Percentiles rank a stretch among this genome's conserved stretches.
Evolutionary conservation across 2,888 invertebrate species (phyloP).

Genomic region (Ectropis crepuscularia): DNA sequence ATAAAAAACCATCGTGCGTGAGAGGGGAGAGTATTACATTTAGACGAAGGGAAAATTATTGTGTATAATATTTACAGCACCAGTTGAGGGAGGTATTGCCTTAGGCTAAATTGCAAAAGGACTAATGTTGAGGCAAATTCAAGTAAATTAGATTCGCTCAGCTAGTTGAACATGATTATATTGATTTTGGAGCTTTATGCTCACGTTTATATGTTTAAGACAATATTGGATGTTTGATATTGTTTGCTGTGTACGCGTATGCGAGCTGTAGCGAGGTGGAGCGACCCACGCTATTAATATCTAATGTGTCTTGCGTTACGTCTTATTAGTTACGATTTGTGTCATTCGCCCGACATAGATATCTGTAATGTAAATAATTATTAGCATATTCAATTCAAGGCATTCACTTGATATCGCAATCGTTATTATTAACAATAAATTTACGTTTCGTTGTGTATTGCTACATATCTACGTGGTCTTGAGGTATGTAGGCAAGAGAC

Average conservation of each 20-base stretch:
- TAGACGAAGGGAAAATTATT: constrained; percentile 24
- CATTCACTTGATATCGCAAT: constrained; percentile 3
- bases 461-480: too few species aligned
- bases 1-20: constrained; percentile 63
- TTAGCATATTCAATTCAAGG: constrained; percentile 38
- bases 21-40: constrained; percentile 50
- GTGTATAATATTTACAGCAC: constrained; percentile 27
- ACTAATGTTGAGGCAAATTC: constrained; percentile 56
- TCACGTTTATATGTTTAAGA: constrained; percentile 54
- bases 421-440: background rate
- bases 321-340: constrained; percentile 25
- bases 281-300: constrained; percentile 34
- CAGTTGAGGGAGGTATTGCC: constrained; percentile 50
- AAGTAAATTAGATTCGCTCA: constrained; percentile 58
- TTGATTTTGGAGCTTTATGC: constrained; percentile 62
- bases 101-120: constrained; percentile 48
- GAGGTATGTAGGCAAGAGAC: too few species aligned
- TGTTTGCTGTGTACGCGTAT: constrained; percentile 45
- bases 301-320: constrained; percentile 31
- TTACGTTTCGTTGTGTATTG: too few species aligned
- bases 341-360: constrained; percentile 7
- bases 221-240: constrained; percentile 60
- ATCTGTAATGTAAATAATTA: constrained; percentile 41
- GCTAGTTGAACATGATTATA: constrained; percentile 65
- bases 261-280: constrained; percentile 30